Evolutionary conservation across 2,888 invertebrate genomes (phyloP).

Genomic region (Rhopalosiphum nymphaeae): DNA sequence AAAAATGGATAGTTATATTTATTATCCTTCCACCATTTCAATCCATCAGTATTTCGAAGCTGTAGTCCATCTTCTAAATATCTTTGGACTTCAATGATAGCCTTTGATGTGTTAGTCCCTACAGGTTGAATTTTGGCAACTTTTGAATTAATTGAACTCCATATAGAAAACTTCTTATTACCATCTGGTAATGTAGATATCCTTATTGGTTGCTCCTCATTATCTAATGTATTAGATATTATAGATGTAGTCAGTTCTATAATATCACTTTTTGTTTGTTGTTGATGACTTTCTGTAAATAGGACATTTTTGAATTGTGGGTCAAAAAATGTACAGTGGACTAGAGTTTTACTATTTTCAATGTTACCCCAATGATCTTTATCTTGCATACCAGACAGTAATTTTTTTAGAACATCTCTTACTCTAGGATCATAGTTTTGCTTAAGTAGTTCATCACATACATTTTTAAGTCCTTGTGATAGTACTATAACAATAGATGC

Average conservation of each 20-base stretch:
- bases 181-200: background rate
- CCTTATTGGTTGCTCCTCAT: background rate
- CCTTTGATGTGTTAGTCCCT: conserved; percentile 3
- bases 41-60: background rate
- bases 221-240: conserved; percentile 4
- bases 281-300: background rate
- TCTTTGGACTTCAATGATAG: background rate
- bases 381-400: background rate
- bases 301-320: conserved; percentile 20
- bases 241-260: background rate
- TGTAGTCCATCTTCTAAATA: background rate
- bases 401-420: background rate
- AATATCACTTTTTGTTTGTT: conserved; percentile 15
- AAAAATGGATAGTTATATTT: conserved; percentile 25
- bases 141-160: conserved; percentile 16
- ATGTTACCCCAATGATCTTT: conserved; percentile 7
- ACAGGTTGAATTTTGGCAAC: conserved; percentile 17
- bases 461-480: conserved; percentile 21
- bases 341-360: background rate
- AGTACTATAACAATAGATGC: background rate
- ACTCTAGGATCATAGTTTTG: background rate
- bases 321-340: conserved; percentile 16
- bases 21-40: conserved; percentile 33
- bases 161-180: conserved; percentile 38
- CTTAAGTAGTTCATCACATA: background rate